Evolutionary conservation across 1,140 invertebrate genomes (phyloP).

Genomic region (Anastrepha obliqua): DNA sequence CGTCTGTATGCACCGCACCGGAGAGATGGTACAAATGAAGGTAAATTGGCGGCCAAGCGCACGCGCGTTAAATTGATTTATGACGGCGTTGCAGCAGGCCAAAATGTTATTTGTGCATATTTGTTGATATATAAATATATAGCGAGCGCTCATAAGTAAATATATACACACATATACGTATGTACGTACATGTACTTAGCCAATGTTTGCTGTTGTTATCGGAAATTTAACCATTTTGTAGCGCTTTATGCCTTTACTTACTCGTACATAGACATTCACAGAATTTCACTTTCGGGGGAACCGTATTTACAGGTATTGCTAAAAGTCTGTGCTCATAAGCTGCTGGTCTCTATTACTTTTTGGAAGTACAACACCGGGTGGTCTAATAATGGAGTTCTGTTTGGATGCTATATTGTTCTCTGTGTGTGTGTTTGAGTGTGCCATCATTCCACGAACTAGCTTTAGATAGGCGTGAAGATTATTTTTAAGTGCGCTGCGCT

Average conservation of each 20-base stretch:
- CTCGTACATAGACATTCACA: no score
- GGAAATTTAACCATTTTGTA: background rate
- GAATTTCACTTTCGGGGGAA: no score
- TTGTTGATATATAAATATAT: background rate
- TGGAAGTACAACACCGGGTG: no score
- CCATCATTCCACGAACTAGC: no score
- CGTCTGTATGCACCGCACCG: background rate
- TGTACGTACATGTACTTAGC: background rate
- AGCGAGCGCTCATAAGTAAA: background rate
- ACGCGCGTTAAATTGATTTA: conserved; percentile 40
- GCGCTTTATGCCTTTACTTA: background rate
- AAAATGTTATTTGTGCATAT: background rate
- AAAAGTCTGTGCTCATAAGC: no score
- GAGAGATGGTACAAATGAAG: background rate
- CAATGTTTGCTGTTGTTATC: background rate
- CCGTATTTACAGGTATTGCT: no score
- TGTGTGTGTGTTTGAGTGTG: no score
- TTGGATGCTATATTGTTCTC: no score
- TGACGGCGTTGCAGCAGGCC: conserved; percentile 18
- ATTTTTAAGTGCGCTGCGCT: no score
- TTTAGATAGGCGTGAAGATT: no score
- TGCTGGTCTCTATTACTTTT: no score
- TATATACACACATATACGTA: background rate
- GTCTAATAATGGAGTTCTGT: no score
- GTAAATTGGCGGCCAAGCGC: background rate